phyloP scores from a whole-genome alignment of 2,797 vertebrate species.

The Siniperca scherzeri region DNA sequence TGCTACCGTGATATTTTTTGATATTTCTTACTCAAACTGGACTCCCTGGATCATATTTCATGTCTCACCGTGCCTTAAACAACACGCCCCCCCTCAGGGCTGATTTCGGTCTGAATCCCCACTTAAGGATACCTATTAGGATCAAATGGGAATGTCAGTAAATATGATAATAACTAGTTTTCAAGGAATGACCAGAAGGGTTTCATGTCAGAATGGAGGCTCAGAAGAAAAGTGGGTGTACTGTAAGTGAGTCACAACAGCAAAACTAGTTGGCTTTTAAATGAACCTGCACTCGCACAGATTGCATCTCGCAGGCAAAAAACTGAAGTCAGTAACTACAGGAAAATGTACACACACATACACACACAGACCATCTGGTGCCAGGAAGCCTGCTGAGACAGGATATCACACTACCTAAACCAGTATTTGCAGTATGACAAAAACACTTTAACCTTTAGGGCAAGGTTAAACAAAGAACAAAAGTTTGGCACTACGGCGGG shows the following conservation, averaged over 20 bases:
- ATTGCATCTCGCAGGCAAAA: constrained; percentile 49
- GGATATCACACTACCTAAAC: constrained; percentile 64
- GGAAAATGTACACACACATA: constrained; percentile 21
- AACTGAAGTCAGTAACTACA: constrained; percentile 49
- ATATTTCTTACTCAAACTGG: background rate
- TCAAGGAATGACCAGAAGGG: constrained; percentile 1
- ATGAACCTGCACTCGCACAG: constrained; percentile 48
- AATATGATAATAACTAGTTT: constrained; percentile 27
- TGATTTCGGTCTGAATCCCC: no score
- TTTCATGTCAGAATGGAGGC: constrained; percentile 33
- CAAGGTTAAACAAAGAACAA: constrained; percentile 65
- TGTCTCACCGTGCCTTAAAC: background rate
- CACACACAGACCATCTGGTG: constrained; percentile 68
- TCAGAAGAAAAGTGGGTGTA: constrained; percentile 23
- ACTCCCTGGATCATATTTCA: background rate
- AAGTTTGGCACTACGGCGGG: constrained; percentile 53
- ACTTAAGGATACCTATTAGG: background rate
- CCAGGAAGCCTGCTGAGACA: constrained; percentile 37
- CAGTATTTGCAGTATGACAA: constrained; percentile 60
- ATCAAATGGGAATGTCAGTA: constrained; percentile 13
- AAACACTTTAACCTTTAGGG: constrained; percentile 60
- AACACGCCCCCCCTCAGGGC: background rate
- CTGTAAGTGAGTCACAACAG: constrained; percentile 23
- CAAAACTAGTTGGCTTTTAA: constrained; percentile 35
- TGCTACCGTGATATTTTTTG: background rate